Conservation (phyloP, 1,140 invertebrate species). For the Drosophila setifemur region DNA sequence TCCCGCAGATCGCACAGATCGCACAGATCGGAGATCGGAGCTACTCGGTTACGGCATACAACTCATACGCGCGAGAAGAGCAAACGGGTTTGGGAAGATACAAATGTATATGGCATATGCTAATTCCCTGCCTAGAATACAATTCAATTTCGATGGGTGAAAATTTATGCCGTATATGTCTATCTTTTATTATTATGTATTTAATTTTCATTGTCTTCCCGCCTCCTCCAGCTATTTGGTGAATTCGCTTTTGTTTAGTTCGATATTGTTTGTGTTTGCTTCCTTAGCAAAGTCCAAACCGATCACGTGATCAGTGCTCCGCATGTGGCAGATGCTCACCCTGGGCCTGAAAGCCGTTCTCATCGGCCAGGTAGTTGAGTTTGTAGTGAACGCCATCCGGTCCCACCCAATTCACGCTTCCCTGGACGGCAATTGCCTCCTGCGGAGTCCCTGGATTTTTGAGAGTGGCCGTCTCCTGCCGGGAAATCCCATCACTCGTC, state of each 20-base stretch:
- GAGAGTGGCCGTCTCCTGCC: slow-evolving; percentile 85
- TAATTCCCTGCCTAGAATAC: slow-evolving; percentile 57
- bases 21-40: slow-evolving; percentile 5
- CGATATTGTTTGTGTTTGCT: background rate
- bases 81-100: slow-evolving; percentile 44
- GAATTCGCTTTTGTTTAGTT: slow-evolving; percentile 14
- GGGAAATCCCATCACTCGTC: slow-evolving; percentile 87
- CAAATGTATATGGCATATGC: slow-evolving; percentile 46
- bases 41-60: slow-evolving; percentile 52
- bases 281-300: slow-evolving; percentile 22
- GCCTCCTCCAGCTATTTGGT: slow-evolving; percentile 21
- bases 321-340: slow-evolving; percentile 84
- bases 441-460: slow-evolving; percentile 82
- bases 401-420: slow-evolving; percentile 86
- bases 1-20: slow-evolving; percentile 42
- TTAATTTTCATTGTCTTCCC: slow-evolving; percentile 31
- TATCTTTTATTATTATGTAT: slow-evolving; percentile 24
- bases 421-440: slow-evolving; percentile 85
- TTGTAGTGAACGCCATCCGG: slow-evolving; percentile 86
- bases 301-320: slow-evolving; percentile 82
- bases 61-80: slow-evolving; percentile 5
- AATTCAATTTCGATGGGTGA: slow-evolving; percentile 50
- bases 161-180: slow-evolving; percentile 35
- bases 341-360: slow-evolving; percentile 88
- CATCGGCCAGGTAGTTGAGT: slow-evolving; percentile 87